These are phyloP conservation scores for Portunus trituberculatus DNA, from an alignment of 1,140 invertebrate species.

Conservation along the genomic window DNA sequence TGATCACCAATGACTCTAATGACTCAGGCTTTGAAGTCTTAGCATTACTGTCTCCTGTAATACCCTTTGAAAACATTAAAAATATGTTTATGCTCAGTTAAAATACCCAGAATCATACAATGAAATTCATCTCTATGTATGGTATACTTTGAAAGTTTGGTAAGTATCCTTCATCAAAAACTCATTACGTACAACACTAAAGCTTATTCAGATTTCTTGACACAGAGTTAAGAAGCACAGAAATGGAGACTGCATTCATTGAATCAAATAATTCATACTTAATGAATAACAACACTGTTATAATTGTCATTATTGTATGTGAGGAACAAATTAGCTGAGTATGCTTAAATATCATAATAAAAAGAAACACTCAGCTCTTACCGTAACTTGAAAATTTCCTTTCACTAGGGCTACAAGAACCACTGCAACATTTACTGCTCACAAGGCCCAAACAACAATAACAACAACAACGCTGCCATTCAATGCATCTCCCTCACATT, in stretches of 20 bases:
- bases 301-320: neutral
- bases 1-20: neutral
- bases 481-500: neutral
- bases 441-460: conserved; percentile 11
- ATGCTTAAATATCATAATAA: neutral
- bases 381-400: too few species aligned
- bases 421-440: neutral
- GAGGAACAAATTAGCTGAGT: neutral
- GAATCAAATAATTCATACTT: neutral
- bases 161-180: too few species aligned
- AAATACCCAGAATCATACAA: too few species aligned
- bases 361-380: neutral
- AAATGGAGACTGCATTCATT: neutral
- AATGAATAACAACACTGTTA: neutral
- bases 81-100: too few species aligned
- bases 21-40: neutral
- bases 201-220: too few species aligned
- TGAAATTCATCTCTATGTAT: too few species aligned
- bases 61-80: too few species aligned
- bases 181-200: too few species aligned
- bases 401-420: neutral
- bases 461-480: neutral
- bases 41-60: neutral
- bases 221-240: neutral
- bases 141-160: too few species aligned